Conservation (phyloP, 2,113 vertebrate species). For the Grammomys surdaster region DNA sequence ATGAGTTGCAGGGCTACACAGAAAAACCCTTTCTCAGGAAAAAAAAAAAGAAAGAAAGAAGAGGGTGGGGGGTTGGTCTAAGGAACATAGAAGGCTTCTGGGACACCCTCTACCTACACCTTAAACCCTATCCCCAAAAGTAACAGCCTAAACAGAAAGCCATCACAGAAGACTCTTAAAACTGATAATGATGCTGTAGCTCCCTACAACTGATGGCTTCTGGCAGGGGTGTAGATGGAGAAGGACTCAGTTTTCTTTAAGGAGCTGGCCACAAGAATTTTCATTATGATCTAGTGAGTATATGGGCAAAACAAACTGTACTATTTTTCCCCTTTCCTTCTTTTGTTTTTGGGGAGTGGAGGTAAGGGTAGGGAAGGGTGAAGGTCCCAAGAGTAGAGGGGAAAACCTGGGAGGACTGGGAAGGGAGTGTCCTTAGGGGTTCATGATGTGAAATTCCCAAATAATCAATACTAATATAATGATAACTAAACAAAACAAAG, state of each 20-base stretch:
- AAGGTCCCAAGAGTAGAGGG: not conserved
- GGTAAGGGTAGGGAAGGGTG: not conserved
- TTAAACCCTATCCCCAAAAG: not conserved
- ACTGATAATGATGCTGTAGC: not conserved
- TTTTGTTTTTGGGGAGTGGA: not conserved
- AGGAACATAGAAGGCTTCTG: not conserved
- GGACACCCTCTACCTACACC: not conserved
- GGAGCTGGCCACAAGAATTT: not conserved
- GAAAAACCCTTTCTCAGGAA: not conserved
- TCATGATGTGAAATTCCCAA: not conserved
- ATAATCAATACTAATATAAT: not conserved
- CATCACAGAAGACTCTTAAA: not conserved
- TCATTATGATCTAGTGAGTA: too few species aligned
- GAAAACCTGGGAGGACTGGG: not conserved
- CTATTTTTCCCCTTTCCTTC: not conserved
- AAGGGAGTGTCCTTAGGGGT: not conserved
- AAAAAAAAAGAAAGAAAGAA: not conserved
- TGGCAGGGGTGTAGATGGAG: not conserved
- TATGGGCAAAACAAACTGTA: too few species aligned
- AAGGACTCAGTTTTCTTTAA: not conserved
- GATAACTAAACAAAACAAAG: not conserved
- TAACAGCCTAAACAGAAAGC: not conserved
- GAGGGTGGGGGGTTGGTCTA: not conserved
- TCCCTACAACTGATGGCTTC: not conserved
- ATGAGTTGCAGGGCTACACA: not conserved